Evolutionary conservation across 2,113 vertebrate species (phyloP).

Genomic region (Rhabdornis inornatus): DNA sequence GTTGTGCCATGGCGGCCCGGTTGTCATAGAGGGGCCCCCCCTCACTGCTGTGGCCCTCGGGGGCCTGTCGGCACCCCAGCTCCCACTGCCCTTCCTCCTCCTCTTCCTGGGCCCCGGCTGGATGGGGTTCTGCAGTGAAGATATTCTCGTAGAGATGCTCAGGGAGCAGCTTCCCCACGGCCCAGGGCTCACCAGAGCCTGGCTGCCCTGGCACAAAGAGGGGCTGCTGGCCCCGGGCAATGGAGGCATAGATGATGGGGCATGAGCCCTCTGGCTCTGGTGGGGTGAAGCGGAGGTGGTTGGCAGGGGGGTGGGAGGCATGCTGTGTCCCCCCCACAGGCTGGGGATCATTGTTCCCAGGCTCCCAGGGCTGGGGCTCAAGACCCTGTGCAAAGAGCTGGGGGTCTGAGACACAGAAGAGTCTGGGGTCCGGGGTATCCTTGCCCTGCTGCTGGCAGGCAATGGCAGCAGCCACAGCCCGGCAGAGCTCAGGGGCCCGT

Average conservation of each 20-base stretch:
- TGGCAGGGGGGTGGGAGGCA: neutral
- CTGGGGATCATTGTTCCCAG: neutral
- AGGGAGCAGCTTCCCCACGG: neutral
- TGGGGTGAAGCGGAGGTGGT: neutral
- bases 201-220: neutral
- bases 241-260: slow-evolving; percentile 53
- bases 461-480: slow-evolving; percentile 69
- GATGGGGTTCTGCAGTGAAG: neutral
- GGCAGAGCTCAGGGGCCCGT: slow-evolving; percentile 70
- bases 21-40: slow-evolving; percentile 50
- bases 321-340: neutral
- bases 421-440: neutral
- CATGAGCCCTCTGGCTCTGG: neutral
- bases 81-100: neutral
- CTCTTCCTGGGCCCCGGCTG: neutral
- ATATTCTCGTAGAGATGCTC: slow-evolving; percentile 77
- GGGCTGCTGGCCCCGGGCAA: slow-evolving; percentile 20
- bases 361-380: neutral
- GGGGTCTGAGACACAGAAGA: neutral
- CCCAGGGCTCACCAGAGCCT: neutral
- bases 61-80: slow-evolving; percentile 6
- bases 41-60: neutral
- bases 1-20: neutral
- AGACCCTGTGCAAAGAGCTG: neutral
- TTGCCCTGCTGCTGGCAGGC: slow-evolving; percentile 31